Evolutionary conservation across 1,140 invertebrate species (phyloP).

Genomic region (Bombus difficillimus): DNA sequence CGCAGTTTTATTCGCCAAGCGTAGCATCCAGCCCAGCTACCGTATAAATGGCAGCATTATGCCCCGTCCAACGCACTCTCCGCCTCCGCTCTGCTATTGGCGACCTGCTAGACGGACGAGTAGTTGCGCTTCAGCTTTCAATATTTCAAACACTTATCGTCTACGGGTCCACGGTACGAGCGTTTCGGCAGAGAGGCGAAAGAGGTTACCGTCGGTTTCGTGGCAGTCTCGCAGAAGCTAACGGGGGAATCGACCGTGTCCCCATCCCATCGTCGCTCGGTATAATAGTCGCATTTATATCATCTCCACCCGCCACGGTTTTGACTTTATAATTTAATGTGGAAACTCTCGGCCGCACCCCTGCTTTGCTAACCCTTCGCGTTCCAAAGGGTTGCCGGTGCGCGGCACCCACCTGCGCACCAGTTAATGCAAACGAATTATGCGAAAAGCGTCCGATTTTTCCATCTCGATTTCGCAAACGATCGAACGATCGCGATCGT

Average conservation of each 20-base stretch:
- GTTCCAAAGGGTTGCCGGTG: slow-evolving; percentile 67
- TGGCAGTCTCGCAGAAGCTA: slow-evolving; percentile 51
- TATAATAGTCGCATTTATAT: slow-evolving; percentile 82
- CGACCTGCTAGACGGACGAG: slow-evolving; percentile 35
- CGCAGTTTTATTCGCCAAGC: slow-evolving; percentile 37
- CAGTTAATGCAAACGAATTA: slow-evolving; percentile 68
- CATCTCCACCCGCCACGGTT: slow-evolving; percentile 74
- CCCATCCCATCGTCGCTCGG: slow-evolving; percentile 45
- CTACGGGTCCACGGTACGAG: slow-evolving; percentile 53
- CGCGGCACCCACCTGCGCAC: slow-evolving; percentile 45
- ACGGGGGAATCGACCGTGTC: slow-evolving; percentile 51
- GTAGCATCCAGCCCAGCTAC: slow-evolving; percentile 48
- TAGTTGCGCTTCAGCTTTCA: slow-evolving; percentile 79
- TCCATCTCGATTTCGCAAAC: neutral
- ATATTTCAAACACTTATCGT: slow-evolving; percentile 83
- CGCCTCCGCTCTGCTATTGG: slow-evolving; percentile 35
- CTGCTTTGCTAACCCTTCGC: slow-evolving; percentile 14
- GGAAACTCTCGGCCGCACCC: slow-evolving; percentile 63
- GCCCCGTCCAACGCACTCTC: slow-evolving; percentile 58
- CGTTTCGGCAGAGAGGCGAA: slow-evolving; percentile 48
- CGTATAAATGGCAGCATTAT: slow-evolving; percentile 79
- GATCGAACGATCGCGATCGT: no score
- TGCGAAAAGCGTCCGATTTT: slow-evolving; percentile 74
- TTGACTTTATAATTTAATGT: slow-evolving; percentile 82
- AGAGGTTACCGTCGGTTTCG: slow-evolving; percentile 39